phyloP scores from a whole-genome alignment of 2,113 vertebrate genomes.

The Cololabis saira region DNA sequence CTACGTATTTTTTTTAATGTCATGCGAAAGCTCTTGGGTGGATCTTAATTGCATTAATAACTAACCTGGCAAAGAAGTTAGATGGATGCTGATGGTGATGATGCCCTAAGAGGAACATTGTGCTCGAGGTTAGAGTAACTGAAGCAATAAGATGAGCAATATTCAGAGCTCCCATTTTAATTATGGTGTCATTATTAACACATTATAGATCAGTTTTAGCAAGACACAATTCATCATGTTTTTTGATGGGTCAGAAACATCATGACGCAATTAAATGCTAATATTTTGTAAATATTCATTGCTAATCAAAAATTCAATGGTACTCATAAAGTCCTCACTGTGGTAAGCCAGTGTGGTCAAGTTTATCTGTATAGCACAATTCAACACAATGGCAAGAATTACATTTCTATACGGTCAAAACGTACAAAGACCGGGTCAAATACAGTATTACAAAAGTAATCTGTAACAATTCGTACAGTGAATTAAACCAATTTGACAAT shows the following conservation, averaged over 20 bases:
- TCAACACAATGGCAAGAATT: no score
- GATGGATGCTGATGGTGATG: constrained; percentile 14
- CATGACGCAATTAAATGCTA: constrained; percentile 58
- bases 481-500: no score
- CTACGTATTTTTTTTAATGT: constrained; percentile 5
- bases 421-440: no score
- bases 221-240: constrained; percentile 54
- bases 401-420: no score
- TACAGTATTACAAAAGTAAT: no score
- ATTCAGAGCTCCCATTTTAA: constrained; percentile 35
- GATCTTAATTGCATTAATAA: constrained; percentile 18
- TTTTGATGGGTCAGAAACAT: constrained; percentile 51
- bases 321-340: neutral
- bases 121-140: constrained; percentile 28
- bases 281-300: constrained; percentile 56
- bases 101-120: constrained; percentile 23
- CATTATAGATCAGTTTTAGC: constrained; percentile 53
- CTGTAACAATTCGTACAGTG: no score
- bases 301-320: constrained; percentile 26
- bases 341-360: neutral
- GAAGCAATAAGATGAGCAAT: constrained; percentile 19
- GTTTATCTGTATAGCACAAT: no score
- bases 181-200: constrained; percentile 64
- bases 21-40: neutral
- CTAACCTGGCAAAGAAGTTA: neutral